Percentiles rank a stretch among this genome's conserved stretches.
Conservation (phyloP, 2,888 invertebrate species). For the Cordilura impudica region DNA sequence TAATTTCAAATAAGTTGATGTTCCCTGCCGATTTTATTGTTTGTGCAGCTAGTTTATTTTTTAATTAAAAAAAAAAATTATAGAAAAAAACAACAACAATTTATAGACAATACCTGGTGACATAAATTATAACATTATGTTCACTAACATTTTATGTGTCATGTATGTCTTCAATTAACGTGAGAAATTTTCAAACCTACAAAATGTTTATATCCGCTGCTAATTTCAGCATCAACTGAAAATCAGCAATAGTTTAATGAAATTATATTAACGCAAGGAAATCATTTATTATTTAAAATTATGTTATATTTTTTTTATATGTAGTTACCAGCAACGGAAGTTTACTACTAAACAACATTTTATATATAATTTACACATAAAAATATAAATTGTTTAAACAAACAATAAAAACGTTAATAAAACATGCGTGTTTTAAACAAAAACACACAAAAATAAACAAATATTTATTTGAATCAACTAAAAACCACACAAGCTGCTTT, state of each 20-base stretch:
- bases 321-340: slow-evolving; percentile 48
- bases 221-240: slow-evolving; percentile 25
- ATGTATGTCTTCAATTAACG: slow-evolving; percentile 52
- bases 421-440: neutral
- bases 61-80: too few relatives aligned
- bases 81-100: too few relatives aligned
- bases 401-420: neutral
- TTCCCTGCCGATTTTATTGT: too few relatives aligned
- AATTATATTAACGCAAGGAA: slow-evolving; percentile 31
- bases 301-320: slow-evolving; percentile 18
- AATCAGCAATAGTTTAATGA: slow-evolving; percentile 26
- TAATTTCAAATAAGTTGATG: too few relatives aligned
- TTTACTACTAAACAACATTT: slow-evolving; percentile 32
- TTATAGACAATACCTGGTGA: too few relatives aligned
- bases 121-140: too few relatives aligned
- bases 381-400: slow-evolving; percentile 4
- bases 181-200: slow-evolving; percentile 56
- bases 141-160: slow-evolving; percentile 12
- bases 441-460: too few relatives aligned
- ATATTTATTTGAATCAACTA: neutral
- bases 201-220: slow-evolving; percentile 54
- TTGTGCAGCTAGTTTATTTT: too few relatives aligned
- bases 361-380: slow-evolving; percentile 39
- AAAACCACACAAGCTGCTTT: slow-evolving; percentile 47
- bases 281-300: slow-evolving; percentile 36